A percentile compares a stretch with the other conserved stretches of the same genome.
These are phyloP conservation scores for Zophobas morio DNA, from an alignment of 1,140 invertebrate genomes.

Conservation along the genomic window DNA sequence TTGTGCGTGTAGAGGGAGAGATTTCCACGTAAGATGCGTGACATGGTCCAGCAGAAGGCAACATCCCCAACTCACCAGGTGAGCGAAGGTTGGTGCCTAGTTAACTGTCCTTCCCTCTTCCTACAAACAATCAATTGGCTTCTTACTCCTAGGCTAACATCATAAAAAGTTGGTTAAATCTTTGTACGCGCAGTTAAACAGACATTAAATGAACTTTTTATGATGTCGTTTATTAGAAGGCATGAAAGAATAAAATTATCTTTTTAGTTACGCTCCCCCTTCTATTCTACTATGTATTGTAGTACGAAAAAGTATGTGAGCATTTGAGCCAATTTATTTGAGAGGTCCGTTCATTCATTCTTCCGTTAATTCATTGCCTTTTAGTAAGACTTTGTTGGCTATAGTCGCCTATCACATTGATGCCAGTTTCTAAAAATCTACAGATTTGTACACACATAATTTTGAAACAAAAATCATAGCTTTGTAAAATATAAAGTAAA, in stretches of 20 bases:
- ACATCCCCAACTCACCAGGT: constrained; percentile 60
- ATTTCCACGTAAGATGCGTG: constrained; percentile 81
- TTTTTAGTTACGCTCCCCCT: constrained; percentile 32
- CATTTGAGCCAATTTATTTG: not conserved
- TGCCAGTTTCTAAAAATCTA: too few relatives aligned
- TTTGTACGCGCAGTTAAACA: not conserved
- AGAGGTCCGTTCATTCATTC: not conserved
- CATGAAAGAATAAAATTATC: constrained; percentile 21
- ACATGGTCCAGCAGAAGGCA: constrained; percentile 73
- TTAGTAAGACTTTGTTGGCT: too few relatives aligned
- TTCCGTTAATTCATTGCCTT: not conserved
- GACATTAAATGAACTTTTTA: constrained; percentile 20
- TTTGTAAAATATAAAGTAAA: too few relatives aligned
- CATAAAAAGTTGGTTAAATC: constrained; percentile 6
- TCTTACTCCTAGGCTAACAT: constrained; percentile 20
- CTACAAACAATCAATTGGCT: constrained; percentile 32
- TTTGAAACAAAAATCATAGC: too few relatives aligned
- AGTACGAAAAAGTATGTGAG: constrained; percentile 28
- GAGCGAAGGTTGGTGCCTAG: constrained; percentile 62
- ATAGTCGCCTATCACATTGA: too few relatives aligned
- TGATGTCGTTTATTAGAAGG: not conserved
- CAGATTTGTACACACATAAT: too few relatives aligned
- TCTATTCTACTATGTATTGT: constrained; percentile 4
- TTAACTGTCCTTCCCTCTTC: constrained; percentile 50
- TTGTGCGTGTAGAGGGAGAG: constrained; percentile 72